Evolutionary conservation across 2,113 vertebrate genomes (phyloP).

Genomic region (Romanogobio albipinnatus): DNA sequence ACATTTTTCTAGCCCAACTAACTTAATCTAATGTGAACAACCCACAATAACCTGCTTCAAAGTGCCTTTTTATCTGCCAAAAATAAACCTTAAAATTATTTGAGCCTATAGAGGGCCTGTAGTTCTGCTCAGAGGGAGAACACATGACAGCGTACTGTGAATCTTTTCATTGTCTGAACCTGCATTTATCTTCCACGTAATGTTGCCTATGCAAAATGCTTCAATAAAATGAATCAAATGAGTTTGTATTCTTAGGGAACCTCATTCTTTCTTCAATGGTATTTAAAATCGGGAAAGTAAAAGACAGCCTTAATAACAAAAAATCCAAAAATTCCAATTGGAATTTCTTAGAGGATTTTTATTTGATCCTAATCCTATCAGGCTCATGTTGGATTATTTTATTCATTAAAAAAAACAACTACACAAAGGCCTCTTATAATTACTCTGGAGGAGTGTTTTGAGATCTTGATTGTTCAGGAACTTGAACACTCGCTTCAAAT

Average conservation of each 20-base stretch:
- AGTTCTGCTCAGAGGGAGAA: not conserved
- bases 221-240: constrained; percentile 10
- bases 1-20: constrained; percentile 4
- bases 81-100: not conserved
- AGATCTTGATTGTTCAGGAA: not conserved
- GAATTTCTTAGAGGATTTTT: too few species aligned
- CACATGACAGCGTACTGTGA: constrained; percentile 9
- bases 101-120: not conserved
- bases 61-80: constrained; percentile 14
- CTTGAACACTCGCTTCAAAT: not conserved
- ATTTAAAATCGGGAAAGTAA: not conserved
- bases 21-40: not conserved
- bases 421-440: not conserved
- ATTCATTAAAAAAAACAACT: too few species aligned
- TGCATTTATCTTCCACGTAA: not conserved
- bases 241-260: not conserved
- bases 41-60: not conserved
- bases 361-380: too few species aligned
- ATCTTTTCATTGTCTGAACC: not conserved
- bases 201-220: not conserved
- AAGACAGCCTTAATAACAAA: not conserved
- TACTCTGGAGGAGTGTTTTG: not conserved
- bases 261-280: not conserved
- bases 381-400: too few species aligned
- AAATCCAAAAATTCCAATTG: not conserved